Conservation (phyloP, 1,140 invertebrate genomes). For the Metopolophium dirhodum region DNA sequence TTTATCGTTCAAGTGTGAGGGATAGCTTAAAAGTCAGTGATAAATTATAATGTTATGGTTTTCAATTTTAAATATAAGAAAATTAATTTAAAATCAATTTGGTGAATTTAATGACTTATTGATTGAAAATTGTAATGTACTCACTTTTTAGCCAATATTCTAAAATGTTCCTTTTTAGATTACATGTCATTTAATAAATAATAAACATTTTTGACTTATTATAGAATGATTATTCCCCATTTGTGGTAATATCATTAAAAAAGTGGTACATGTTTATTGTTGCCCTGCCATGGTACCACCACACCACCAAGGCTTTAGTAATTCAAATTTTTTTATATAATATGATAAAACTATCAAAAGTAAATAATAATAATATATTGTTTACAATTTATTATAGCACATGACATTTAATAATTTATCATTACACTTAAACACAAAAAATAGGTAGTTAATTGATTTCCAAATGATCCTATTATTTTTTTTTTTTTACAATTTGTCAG, state of each 20-base stretch:
- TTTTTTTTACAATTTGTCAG: too few species aligned
- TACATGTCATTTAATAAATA: not conserved
- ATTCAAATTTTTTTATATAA: not conserved
- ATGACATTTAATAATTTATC: not conserved
- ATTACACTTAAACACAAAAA: not conserved
- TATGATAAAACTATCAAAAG: not conserved
- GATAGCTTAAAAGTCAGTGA: not conserved
- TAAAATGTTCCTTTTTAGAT: not conserved
- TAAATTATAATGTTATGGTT: not conserved
- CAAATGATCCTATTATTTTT: not conserved
- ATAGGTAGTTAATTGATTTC: not conserved
- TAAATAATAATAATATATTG: not conserved
- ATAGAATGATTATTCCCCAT: not conserved
- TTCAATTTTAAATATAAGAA: conserved; percentile 1
- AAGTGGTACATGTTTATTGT: not conserved
- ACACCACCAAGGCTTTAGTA: not conserved
- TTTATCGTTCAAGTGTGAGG: conserved; percentile 1
- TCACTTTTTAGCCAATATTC: not conserved
- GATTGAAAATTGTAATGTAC: conserved; percentile 3
- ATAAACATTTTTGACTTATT: not conserved
- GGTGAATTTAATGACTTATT: not conserved
- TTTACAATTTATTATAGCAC: not conserved
- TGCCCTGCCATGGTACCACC: not conserved
- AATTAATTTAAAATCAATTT: conserved; percentile 22
- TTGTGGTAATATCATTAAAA: not conserved